Evolutionary conservation across 2,797 vertebrate genomes (phyloP).

Genomic region (Cuniculus paca): DNA sequence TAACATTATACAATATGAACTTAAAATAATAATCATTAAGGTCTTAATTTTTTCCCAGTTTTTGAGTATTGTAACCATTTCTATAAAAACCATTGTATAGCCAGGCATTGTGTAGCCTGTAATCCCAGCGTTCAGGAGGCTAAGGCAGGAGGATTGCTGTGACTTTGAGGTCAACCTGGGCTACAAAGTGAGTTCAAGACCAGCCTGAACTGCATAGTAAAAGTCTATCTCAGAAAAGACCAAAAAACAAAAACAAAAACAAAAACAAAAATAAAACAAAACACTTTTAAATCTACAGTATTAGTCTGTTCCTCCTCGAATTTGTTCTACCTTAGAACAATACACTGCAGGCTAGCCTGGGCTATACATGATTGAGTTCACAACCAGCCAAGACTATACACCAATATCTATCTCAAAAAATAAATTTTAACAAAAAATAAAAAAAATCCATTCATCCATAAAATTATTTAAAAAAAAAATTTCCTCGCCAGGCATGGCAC

Average conservation of each 20-base stretch:
- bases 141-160: too few species aligned
- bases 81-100: background rate
- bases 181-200: too few species aligned
- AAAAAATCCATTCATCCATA: background rate
- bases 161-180: too few species aligned
- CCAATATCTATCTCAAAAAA: background rate
- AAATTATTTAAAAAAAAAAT: too few species aligned
- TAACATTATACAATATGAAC: background rate
- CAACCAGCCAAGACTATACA: background rate
- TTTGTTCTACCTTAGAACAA: background rate
- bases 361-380: background rate
- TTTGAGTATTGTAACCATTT: conserved; percentile 6
- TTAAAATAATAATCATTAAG: background rate
- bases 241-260: background rate
- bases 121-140: too few species aligned
- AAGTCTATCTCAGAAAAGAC: too few species aligned
- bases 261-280: background rate
- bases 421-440: background rate
- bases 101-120: too few species aligned
- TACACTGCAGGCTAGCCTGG: background rate
- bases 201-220: too few species aligned
- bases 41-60: background rate
- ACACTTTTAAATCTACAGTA: background rate
- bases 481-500: too few species aligned
- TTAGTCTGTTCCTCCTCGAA: background rate